Evolutionary conservation across 2,113 vertebrate genomes (phyloP).

Genomic region (Pteruthius melanotis): DNA sequence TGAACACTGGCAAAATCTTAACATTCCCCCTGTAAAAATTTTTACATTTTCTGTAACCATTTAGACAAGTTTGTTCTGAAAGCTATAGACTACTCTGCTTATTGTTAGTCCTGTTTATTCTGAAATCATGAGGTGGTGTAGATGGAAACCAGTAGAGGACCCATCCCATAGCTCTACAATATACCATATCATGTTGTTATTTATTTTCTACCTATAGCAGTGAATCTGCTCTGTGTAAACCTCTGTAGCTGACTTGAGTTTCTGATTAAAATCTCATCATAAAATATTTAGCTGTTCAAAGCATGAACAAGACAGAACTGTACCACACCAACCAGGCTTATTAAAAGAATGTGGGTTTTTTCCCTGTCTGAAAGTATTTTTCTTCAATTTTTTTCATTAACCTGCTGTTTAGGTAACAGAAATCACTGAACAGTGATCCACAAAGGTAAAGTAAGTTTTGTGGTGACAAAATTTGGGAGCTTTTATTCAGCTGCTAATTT

Average conservation of each 20-base stretch:
- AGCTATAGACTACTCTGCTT: neutral
- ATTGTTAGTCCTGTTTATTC: neutral
- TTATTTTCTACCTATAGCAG: neutral
- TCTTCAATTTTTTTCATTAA: neutral
- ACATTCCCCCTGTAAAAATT: neutral
- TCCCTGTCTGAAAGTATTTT: neutral
- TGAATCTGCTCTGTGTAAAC: neutral
- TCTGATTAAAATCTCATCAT: neutral
- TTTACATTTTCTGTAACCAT: neutral
- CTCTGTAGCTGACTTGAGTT: neutral
- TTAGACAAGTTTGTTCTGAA: neutral
- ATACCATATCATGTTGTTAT: neutral
- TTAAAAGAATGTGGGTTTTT: neutral
- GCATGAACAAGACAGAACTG: neutral
- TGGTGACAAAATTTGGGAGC: neutral
- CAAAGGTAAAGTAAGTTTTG: neutral
- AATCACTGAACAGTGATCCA: neutral
- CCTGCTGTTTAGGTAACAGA: neutral
- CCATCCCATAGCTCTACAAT: neutral
- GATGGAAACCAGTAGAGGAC: neutral
- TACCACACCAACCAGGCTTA: fast-evolving
- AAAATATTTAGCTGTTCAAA: neutral
- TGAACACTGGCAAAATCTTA: neutral
- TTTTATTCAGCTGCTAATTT: neutral
- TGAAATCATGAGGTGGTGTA: neutral